These are phyloP conservation scores for Lophotriccus pileatus DNA, from an alignment of 2,797 vertebrate genomes.

Conservation along the genomic window DNA sequence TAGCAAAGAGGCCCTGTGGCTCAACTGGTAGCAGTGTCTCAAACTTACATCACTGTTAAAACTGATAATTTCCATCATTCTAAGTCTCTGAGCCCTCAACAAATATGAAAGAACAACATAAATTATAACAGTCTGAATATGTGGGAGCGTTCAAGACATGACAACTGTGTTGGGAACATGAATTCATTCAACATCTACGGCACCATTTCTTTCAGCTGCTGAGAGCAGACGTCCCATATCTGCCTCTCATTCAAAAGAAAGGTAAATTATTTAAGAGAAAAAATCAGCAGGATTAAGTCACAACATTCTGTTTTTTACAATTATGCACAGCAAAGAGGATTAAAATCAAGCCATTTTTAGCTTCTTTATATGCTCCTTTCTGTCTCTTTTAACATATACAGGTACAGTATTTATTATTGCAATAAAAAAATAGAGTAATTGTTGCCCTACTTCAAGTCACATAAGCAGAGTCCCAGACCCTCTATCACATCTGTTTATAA, in stretches of 20 bases:
- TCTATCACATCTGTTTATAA: background rate
- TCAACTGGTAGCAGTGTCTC: background rate
- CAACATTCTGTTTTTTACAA: background rate
- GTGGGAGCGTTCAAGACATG: background rate
- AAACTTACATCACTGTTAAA: background rate
- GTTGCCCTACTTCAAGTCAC: background rate
- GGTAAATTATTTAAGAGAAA: background rate
- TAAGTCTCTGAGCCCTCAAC: background rate
- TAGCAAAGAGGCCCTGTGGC: background rate
- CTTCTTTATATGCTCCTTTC: background rate
- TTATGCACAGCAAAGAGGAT: background rate
- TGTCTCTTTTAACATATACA: background rate
- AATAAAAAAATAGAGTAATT: background rate
- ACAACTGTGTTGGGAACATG: background rate
- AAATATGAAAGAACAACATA: background rate
- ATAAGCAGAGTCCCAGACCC: background rate
- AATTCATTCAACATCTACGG: background rate
- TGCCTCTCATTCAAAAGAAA: background rate
- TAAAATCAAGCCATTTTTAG: background rate
- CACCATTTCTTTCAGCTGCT: background rate
- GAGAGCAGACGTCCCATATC: background rate
- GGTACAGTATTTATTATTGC: background rate
- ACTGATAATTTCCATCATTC: background rate
- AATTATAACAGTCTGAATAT: background rate
- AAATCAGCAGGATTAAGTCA: background rate